Conservation (phyloP, 1,140 invertebrate genomes). For the Drosophila seguyi region DNA sequence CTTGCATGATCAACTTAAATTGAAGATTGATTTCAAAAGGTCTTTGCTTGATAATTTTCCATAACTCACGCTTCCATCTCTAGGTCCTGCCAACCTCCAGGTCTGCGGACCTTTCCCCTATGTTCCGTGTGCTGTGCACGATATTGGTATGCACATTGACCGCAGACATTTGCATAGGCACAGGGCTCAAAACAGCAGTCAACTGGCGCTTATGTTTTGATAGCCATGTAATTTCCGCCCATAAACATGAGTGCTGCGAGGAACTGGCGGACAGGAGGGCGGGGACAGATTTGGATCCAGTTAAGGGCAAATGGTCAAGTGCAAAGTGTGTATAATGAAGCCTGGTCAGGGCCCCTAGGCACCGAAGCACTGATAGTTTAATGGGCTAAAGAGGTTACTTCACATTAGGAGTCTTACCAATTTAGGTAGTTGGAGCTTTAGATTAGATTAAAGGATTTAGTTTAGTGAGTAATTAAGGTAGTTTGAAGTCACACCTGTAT, state of each 20-base stretch:
- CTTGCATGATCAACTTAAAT: background rate
- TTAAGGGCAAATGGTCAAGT: slow-evolving; percentile 20
- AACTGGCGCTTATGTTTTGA: slow-evolving; percentile 79
- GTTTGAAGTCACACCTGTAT: background rate
- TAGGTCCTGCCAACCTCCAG: background rate
- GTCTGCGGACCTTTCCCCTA: background rate
- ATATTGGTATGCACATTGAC: slow-evolving; percentile 52
- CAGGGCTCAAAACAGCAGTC: slow-evolving; percentile 60
- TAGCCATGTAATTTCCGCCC: slow-evolving; percentile 79
- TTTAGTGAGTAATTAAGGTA: background rate
- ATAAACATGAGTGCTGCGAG: slow-evolving; percentile 57
- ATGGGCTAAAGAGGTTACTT: background rate
- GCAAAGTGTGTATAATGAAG: slow-evolving; percentile 34
- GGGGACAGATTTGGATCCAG: slow-evolving; percentile 13
- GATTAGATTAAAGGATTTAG: background rate
- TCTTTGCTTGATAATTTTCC: no score
- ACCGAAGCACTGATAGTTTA: slow-evolving; percentile 24
- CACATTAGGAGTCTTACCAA: background rate
- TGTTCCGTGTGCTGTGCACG: background rate
- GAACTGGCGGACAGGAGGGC: slow-evolving; percentile 5
- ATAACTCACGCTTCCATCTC: slow-evolving; percentile 2
- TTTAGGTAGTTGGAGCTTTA: background rate
- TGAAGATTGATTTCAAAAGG: no score
- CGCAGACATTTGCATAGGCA: slow-evolving; percentile 71
- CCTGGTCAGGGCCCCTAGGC: background rate